Evolutionary conservation across 2,888 invertebrate genomes (phyloP).

Genomic region (Hypercompe scribonia): DNA sequence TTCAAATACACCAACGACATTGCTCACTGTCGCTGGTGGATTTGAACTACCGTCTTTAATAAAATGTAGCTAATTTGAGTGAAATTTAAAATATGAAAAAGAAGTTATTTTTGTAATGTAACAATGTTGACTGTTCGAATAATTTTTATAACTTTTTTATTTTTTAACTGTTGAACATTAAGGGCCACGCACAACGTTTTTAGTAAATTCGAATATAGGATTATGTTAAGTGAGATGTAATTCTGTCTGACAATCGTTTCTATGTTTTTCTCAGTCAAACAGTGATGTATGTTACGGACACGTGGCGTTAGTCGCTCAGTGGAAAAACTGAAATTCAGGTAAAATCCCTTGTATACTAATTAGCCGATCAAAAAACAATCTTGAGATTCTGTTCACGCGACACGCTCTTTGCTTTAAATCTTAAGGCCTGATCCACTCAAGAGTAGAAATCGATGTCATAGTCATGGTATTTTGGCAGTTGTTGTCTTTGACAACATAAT

Average conservation of each 20-base stretch:
- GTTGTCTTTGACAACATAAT: neutral
- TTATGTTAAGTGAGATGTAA: neutral
- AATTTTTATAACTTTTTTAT: too few relatives aligned
- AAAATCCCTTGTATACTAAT: too few relatives aligned
- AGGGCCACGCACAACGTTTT: neutral
- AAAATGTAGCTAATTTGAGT: constrained; percentile 37
- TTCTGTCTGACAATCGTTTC: neutral
- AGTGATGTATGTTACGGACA: too few relatives aligned
- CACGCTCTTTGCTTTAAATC: too few relatives aligned
- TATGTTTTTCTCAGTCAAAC: too few relatives aligned
- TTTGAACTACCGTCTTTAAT: constrained; percentile 25
- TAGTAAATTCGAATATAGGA: neutral
- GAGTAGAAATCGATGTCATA: neutral
- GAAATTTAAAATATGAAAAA: constrained; percentile 34
- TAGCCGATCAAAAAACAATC: too few relatives aligned
- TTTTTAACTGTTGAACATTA: neutral
- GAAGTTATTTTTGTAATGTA: constrained; percentile 20
- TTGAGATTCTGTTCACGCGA: too few relatives aligned
- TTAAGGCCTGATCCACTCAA: too few relatives aligned
- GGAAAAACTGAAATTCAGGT: too few relatives aligned
- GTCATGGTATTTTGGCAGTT: neutral
- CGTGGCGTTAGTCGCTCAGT: too few relatives aligned
- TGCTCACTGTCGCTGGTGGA: constrained; percentile 12
- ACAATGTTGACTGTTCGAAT: constrained; percentile 39
- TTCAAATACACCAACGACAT: neutral